Base-by-base conservation (phyloP, 1,140 invertebrate genomes). In the Octopus bimaculoides region DNA sequence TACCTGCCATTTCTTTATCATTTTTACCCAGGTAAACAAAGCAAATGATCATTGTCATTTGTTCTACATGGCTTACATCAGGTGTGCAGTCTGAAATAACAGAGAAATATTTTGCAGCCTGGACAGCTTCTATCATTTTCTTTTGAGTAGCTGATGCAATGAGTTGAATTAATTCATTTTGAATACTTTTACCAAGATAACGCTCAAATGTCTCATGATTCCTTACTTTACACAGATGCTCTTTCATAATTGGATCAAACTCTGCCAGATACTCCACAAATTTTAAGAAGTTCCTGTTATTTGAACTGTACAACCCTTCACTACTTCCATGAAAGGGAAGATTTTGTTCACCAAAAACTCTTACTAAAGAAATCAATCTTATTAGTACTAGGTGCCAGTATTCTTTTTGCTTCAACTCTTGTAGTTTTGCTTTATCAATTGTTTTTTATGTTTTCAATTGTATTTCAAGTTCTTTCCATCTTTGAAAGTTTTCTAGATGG, bases 91-190 rank as follows among this genome's bases (percentile, higher is more conserved):
- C 61, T 66, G n/a, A n/a, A 66, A 66, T 66, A n/a, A 66, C 9
- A 10, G 61, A 66, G n/a, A 66, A 66, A 66, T 66, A 66, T n/a
- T 66, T 66, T 9, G 61, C 61, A 66, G 61, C 61, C 9, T 66
- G 61, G 9, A n/a, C 61, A 66, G 61, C 9, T 66, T 66, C n/a
- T 66, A 66, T 9, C 9, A 66, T 66, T 66, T 66, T n/a, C n/a
- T 66, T n/a, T 66, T 66, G 9, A n/a, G n/a, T 66, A n/a, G 61
- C n/a, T 9, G 9, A 10, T 9, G 61, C 9, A 10, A 66, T 10
- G 61, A 66, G n/a, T 66, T 66, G n/a, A 66, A 66, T 66, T n/a
- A 66, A n/a, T 66, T 66, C 61, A 66, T 66, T 66, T n/a, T 66
- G 61, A 10, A 66, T 66, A 66, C 9, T 66, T n/a, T 66, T 66